phyloP scores from a whole-genome alignment of 2,888 invertebrate species.

The Epinotia ramella region DNA sequence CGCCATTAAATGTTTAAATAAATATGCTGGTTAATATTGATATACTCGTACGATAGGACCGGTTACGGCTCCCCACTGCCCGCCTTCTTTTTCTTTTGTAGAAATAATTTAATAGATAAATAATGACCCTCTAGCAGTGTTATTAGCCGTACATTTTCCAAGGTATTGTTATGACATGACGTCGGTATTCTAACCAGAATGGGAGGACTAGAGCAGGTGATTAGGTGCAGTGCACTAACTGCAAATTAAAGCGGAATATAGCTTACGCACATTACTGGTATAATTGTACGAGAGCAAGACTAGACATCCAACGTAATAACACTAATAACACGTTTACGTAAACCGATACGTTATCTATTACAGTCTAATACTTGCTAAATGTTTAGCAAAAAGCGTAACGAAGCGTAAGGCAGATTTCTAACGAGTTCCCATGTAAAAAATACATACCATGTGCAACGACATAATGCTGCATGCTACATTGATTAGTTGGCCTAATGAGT shows the following conservation, averaged over 20 bases:
- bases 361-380: slow-evolving; percentile 36
- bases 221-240: slow-evolving; percentile 19
- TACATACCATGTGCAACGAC: slow-evolving; percentile 9
- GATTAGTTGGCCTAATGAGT: slow-evolving; percentile 41
- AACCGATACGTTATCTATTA: slow-evolving; percentile 36
- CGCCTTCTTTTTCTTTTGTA: slow-evolving; percentile 28
- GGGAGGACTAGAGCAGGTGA: slow-evolving; percentile 16
- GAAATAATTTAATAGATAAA: slow-evolving; percentile 26
- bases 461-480: slow-evolving; percentile 32
- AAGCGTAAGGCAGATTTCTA: slow-evolving; percentile 15
- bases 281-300: slow-evolving; percentile 33
- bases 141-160: slow-evolving; percentile 9
- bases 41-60: slow-evolving; percentile 32
- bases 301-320: slow-evolving; percentile 34
- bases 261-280: slow-evolving; percentile 12
- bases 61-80: slow-evolving; percentile 14
- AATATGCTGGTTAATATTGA: slow-evolving; percentile 38
- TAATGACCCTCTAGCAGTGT: slow-evolving; percentile 15
- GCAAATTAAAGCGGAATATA: slow-evolving; percentile 26
- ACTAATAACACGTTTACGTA: slow-evolving; percentile 39
- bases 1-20: slow-evolving; percentile 47
- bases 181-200: slow-evolving; percentile 31
- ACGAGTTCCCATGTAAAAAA: slow-evolving; percentile 14
- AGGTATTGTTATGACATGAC: slow-evolving; percentile 13
- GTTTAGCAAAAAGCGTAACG: slow-evolving; percentile 33